These are phyloP conservation scores for Amazona guildingii DNA, from an alignment of 2,113 vertebrate species.

Conservation along the genomic window DNA sequence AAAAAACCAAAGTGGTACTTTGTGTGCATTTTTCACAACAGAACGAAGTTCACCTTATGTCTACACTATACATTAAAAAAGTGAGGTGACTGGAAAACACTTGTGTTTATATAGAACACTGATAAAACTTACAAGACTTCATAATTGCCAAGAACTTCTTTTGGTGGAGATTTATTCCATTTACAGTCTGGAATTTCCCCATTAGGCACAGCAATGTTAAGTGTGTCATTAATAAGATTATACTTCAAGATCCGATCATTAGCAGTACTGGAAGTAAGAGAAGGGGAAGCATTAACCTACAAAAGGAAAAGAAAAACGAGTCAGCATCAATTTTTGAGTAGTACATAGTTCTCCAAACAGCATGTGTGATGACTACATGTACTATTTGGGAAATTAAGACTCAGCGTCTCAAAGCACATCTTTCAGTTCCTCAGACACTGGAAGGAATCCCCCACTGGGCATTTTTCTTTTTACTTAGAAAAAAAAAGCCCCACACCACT, in stretches of 20 bases:
- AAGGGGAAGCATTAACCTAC: slow-evolving; percentile 97
- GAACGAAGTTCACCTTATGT: neutral
- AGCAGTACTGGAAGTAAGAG: slow-evolving; percentile 95
- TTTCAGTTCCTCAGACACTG: slow-evolving; percentile 31
- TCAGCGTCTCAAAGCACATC: neutral
- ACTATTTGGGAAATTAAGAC: neutral
- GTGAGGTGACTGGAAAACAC: neutral
- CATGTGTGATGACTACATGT: neutral
- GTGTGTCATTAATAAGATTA: slow-evolving; percentile 96
- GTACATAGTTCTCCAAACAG: neutral
- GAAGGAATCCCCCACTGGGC: slow-evolving; percentile 2
- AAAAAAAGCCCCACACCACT: neutral
- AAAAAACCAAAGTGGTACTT: neutral
- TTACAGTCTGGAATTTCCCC: slow-evolving; percentile 94
- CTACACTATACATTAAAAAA: neutral
- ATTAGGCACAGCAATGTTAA: slow-evolving; percentile 93
- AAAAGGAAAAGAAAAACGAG: neutral
- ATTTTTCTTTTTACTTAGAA: neutral
- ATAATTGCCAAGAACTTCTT: slow-evolving; percentile 92
- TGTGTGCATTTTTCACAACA: neutral
- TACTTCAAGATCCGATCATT: slow-evolving; percentile 98
- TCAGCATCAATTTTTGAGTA: neutral
- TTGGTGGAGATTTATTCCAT: slow-evolving; percentile 90
- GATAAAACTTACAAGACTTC: slow-evolving; percentile 89
- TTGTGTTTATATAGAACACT: neutral